Evolutionary conservation across 2,888 invertebrate species (phyloP).

Genomic region (Ophion slaviceki): DNA sequence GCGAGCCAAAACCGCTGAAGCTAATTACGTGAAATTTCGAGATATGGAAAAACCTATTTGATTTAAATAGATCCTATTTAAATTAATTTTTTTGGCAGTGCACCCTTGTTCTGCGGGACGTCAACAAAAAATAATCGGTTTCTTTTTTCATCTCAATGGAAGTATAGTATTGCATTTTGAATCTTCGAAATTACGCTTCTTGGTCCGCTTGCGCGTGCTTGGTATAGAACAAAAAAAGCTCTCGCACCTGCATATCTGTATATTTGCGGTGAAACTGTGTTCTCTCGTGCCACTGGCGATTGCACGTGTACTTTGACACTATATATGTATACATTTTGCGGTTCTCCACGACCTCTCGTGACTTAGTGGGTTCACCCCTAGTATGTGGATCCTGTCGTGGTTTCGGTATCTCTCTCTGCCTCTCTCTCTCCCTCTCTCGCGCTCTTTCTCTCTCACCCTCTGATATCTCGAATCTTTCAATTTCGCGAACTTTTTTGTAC

Average conservation of each 20-base stretch:
- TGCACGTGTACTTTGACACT: constrained; percentile 43
- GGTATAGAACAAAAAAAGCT: not conserved
- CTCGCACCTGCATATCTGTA: constrained; percentile 8
- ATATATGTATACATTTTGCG: constrained; percentile 41
- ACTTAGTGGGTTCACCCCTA: constrained; percentile 72
- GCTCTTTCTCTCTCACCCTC: not conserved
- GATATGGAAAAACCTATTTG: no score
- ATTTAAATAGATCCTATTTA: no score
- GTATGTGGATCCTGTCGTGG: constrained; percentile 59
- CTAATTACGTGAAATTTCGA: no score
- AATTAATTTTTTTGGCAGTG: no score
- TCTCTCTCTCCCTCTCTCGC: not conserved
- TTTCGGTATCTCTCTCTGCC: constrained; percentile 32
- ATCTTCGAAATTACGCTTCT: not conserved
- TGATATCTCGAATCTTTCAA: constrained; percentile 80
- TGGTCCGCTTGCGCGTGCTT: not conserved
- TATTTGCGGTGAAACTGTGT: constrained; percentile 15
- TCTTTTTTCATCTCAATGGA: no score
- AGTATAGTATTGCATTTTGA: constrained; percentile 2
- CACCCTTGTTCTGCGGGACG: no score
- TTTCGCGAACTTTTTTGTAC: constrained; percentile 71
- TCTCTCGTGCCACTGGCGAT: constrained; percentile 51
- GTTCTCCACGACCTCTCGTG: constrained; percentile 77
- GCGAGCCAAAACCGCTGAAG: no score
- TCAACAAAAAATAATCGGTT: no score